phyloP scores from a whole-genome alignment of 1,140 invertebrate genomes.

The Tribolium madens region DNA sequence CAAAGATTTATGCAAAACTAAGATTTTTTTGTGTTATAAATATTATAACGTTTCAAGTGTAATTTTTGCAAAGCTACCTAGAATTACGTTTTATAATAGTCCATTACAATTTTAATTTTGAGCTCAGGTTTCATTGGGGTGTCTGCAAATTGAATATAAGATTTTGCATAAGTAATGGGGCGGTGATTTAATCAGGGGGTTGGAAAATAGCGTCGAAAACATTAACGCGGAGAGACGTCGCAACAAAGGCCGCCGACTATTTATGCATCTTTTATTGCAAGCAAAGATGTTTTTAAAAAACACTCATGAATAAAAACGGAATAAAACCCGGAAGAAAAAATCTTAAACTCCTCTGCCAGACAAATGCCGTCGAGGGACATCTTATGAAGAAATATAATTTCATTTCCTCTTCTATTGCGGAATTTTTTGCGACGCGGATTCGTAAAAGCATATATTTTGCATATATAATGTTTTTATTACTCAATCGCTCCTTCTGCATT shows the following conservation, averaged over 20 bases:
- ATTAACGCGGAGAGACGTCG: not conserved
- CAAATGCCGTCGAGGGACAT: slow-evolving; percentile 55
- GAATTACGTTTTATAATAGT: not conserved
- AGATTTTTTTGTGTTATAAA: too few species aligned
- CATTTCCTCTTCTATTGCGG: slow-evolving; percentile 52
- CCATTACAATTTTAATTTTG: slow-evolving; percentile 11
- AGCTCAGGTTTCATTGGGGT: slow-evolving; percentile 12
- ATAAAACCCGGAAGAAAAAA: slow-evolving; percentile 56
- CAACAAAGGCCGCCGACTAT: slow-evolving; percentile 44
- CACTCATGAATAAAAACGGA: slow-evolving; percentile 55
- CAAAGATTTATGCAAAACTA: not conserved
- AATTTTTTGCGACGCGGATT: slow-evolving; percentile 49
- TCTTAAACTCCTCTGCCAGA: slow-evolving; percentile 54
- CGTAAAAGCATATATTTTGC: slow-evolving; percentile 51
- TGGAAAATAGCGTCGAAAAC: slow-evolving; percentile 11
- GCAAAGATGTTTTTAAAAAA: slow-evolving; percentile 50
- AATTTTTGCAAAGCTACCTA: not conserved
- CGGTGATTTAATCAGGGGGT: slow-evolving; percentile 28
- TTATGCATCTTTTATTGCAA: slow-evolving; percentile 53
- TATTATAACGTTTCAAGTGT: not conserved
- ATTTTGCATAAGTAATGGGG: slow-evolving; percentile 19
- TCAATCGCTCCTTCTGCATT: slow-evolving; percentile 45
- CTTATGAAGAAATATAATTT: slow-evolving; percentile 57
- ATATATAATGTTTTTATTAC: slow-evolving; percentile 54
- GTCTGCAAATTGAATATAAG: slow-evolving; percentile 2